Base-by-base conservation (phyloP, 2,113 vertebrate species). In the Cryptotis parvus region DNA sequence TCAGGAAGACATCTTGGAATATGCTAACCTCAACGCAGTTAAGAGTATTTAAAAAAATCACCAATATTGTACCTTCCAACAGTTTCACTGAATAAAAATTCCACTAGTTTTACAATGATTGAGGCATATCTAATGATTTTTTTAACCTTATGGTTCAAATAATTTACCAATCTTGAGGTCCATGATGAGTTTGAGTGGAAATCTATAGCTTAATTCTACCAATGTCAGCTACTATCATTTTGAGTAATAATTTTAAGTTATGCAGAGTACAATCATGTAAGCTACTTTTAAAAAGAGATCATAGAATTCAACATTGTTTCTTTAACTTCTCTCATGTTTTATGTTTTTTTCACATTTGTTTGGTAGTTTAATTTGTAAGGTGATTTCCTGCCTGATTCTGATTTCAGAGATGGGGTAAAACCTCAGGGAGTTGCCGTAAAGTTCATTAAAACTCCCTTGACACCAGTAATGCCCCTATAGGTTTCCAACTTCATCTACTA, bases 401-500 rank as follows among this genome's bases (percentile, higher is more conserved):
- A 87, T 68, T 45, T 82, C 72, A 43, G 58, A 76, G 43, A 4
- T 26, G 1, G 18, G 45, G 39, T 31, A 29, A 18, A 72, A n/a
- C 6, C 27, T 77, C 74, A 33, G 43, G 39, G 27, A 18, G 31
- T 20, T 72, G 16, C 14, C 70, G 61, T 45, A 69, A 74, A 90
- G 41, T 20, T 58, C 55, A 58, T 58, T 31, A 82, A 33, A 92
- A 66, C 27, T 93, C 33, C 15, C 33, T 70, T 66, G 72, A 31
- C 55, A 49, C 82, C 58, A 3, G 26, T 49, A 3, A 79, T 16
- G 45, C 1, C 7, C 15, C 3, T 49, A 20, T 1, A 87, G 29
- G 6, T 75, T 85, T 94, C 75, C 72, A 88, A 27, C n/a, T n/a
- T 63, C 20, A 85, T 39, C 18, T 39, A 76, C 58, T 79, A 69